Conservation (phyloP, 2,797 vertebrate species). For the Selene dorsalis region DNA sequence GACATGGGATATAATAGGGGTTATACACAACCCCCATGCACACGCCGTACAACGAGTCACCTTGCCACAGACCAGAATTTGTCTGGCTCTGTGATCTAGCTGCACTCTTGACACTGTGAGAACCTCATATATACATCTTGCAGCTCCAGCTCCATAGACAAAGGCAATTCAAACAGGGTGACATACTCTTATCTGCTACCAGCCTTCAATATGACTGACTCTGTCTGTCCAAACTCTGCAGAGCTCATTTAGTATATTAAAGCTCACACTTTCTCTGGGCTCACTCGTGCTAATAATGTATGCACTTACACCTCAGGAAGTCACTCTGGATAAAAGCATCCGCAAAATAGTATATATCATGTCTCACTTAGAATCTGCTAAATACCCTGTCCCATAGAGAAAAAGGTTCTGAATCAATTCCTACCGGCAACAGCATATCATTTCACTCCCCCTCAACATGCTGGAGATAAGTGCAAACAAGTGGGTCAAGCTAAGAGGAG, state of each 20-base stretch:
- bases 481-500: constrained; percentile 75
- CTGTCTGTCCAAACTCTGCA: constrained; percentile 29
- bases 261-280: constrained; percentile 26
- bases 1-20: constrained; percentile 51
- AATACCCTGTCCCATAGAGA: constrained; percentile 50
- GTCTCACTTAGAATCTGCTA: constrained; percentile 55
- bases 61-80: constrained; percentile 61
- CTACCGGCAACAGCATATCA: constrained; percentile 54
- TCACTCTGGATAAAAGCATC: constrained; percentile 59
- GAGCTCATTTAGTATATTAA: constrained; percentile 36
- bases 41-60: constrained; percentile 59
- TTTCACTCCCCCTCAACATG: constrained; percentile 72
- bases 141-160: constrained; percentile 29
- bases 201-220: constrained; percentile 46
- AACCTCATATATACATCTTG: constrained; percentile 40
- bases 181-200: constrained; percentile 48
- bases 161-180: constrained; percentile 46
- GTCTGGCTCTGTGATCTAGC: constrained; percentile 55
- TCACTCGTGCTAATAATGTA: constrained; percentile 48
- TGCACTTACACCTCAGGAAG: constrained; percentile 25
- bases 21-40: constrained; percentile 43
- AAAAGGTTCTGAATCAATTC: constrained; percentile 57
- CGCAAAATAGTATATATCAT: constrained; percentile 45
- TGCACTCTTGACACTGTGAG: constrained; percentile 43
- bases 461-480: constrained; percentile 77